These are phyloP conservation scores for Aphis craccivora DNA, from an alignment of 1,140 invertebrate genomes.

Conservation along the genomic window DNA sequence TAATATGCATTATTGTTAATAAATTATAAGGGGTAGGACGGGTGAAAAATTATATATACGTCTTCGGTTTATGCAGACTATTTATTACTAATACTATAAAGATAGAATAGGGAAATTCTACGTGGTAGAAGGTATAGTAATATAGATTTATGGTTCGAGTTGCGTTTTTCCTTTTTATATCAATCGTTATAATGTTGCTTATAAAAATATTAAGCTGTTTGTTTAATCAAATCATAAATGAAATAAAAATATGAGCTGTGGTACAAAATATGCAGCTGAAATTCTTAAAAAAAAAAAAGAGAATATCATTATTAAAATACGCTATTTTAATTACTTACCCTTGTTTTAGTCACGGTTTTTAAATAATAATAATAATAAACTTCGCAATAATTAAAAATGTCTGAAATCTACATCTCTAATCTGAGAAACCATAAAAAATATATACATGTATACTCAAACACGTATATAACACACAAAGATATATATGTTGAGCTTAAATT, in stretches of 20 bases:
- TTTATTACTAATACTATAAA: not conserved
- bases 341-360: not conserved
- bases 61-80: not conserved
- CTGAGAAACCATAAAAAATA: not conserved
- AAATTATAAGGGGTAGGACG: not conserved
- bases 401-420: constrained; percentile 29
- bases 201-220: not conserved
- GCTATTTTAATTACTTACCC: not conserved
- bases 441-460: constrained; percentile 14
- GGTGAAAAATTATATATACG: not conserved
- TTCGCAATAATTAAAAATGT: constrained; percentile 34
- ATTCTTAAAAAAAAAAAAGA: not conserved
- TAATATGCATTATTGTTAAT: not conserved
- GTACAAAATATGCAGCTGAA: not conserved
- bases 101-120: too few relatives aligned
- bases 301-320: constrained; percentile 29
- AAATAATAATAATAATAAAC: not conserved
- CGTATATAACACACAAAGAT: not conserved
- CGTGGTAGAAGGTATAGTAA: not conserved
- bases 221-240: not conserved
- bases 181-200: not conserved
- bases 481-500: not conserved
- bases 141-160: not conserved
- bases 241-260: not conserved
- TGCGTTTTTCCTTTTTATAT: not conserved